Percentiles rank a stretch among this genome's conserved stretches.
These are phyloP conservation scores for Cyrtodaria siliqua DNA, from an alignment of 2,888 invertebrate genomes.

Conservation along the genomic window DNA sequence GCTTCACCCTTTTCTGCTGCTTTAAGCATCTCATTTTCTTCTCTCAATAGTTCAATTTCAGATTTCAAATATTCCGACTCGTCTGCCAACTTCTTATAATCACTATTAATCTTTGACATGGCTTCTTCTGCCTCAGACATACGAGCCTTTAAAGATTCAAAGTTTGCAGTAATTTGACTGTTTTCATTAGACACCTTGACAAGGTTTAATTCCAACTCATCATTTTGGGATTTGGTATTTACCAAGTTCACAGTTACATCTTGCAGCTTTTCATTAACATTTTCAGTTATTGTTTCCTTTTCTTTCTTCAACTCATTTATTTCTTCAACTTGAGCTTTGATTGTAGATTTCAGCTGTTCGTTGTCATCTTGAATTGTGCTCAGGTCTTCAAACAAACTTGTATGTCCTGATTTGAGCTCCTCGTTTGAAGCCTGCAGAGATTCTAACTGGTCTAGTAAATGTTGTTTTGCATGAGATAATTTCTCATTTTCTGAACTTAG, in stretches of 20 bases:
- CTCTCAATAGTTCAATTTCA: constrained; percentile 39
- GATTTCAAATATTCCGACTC: constrained; percentile 30
- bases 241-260: constrained; percentile 1
- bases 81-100: constrained; percentile 13
- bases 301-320: constrained; percentile 5
- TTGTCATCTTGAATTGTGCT: constrained; percentile 42
- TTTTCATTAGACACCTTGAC: background rate
- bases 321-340: background rate
- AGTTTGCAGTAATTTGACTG: background rate
- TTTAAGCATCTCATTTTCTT: constrained; percentile 19
- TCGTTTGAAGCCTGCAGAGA: background rate
- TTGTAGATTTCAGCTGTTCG: constrained; percentile 18
- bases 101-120: constrained; percentile 15
- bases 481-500: background rate
- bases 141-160: constrained; percentile 6
- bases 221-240: background rate
- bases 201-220: constrained; percentile 7
- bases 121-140: constrained; percentile 14
- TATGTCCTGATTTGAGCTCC: background rate
- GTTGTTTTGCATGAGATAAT: background rate
- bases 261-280: constrained; percentile 4
- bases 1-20: background rate
- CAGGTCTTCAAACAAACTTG: constrained; percentile 25
- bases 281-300: constrained; percentile 8
- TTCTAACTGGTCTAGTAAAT: background rate